Percentiles rank a stretch among this genome's conserved stretches.
phyloP scores from a whole-genome alignment of 1,140 invertebrate species.

The Pissodes strobi region DNA sequence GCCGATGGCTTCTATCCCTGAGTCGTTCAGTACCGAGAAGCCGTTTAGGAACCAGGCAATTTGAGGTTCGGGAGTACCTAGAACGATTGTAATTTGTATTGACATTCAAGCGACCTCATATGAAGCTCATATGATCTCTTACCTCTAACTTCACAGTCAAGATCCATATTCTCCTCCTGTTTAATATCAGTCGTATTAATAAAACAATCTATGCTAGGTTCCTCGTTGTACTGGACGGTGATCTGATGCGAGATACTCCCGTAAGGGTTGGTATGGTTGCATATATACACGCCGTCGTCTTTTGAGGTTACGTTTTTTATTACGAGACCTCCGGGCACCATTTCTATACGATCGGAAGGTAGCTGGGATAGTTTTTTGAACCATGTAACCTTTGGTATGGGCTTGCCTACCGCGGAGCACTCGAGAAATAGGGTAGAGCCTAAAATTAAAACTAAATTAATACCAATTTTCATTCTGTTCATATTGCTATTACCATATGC shows the following conservation, averaged over 20 bases:
- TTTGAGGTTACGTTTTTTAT: constrained; percentile 64
- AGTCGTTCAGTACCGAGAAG: constrained; percentile 63
- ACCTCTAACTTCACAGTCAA: constrained; percentile 70
- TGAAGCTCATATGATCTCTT: constrained; percentile 7
- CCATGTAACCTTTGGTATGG: constrained; percentile 64
- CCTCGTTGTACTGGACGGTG: constrained; percentile 61
- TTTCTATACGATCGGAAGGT: constrained; percentile 54
- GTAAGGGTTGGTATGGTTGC: constrained; percentile 61
- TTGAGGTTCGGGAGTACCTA: constrained; percentile 66
- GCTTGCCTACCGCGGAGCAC: constrained; percentile 66
- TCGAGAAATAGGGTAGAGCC: constrained; percentile 68
- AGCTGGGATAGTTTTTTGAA: constrained; percentile 58
- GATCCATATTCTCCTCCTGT: constrained; percentile 67
- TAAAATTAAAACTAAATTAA: constrained; percentile 47
- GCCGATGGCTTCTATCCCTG: constrained; percentile 58
- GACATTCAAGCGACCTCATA: too few relatives aligned
- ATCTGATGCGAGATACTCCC: constrained; percentile 58
- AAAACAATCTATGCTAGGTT: constrained; percentile 63
- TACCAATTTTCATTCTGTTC: too few relatives aligned
- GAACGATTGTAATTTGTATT: not conserved
- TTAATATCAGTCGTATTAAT: constrained; percentile 64
- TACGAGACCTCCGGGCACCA: constrained; percentile 64
- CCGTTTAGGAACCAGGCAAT: constrained; percentile 87
- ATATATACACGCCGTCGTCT: constrained; percentile 75
- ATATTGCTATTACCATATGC: too few relatives aligned